Base-by-base conservation (phyloP, 2,797 vertebrate species). In the Halcyon chelicuti region DNA sequence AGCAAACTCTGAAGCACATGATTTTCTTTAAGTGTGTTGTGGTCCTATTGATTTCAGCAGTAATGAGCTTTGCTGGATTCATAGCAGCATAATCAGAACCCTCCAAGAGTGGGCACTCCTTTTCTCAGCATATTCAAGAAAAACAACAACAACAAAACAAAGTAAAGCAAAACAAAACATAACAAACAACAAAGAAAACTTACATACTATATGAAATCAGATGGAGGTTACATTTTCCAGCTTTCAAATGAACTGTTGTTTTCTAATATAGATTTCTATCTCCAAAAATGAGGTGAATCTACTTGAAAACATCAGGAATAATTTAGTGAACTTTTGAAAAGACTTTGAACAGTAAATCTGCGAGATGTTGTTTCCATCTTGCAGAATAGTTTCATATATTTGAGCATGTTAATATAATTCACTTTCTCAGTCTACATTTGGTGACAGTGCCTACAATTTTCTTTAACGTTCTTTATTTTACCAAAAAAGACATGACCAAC, bases 1-100 rank as follows among this genome's bases (percentile, higher is more conserved):
- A 84, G 60, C 31, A 88, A 93, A 93, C 47, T 65, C 85, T 84
- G 67, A 95, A 94, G 77, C 63, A 73, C 63, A 74, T 57, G 61
- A 52, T 93, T 87, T 84, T 26, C 76, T 94, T 79, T 65, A 84
- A 95, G 63, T 65, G 74, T 76, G 42, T 87, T 92, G 46, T 84
- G 57, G 67, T 85, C 11, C 17, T 85, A 85, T 51, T 95, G 80
- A 90, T 93, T 94, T 87, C 77, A 95, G 58, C 60, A 92, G 67
- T 18, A 68, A 44, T 77, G 71, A 88, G 71, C 28, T 90, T 82
- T 90, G 77, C 71, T 79, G 77, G 77, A 80, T 55, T 91, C 42
- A 61, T 0, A 93, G 81, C 72, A 86, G 83, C 49, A 86, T 77
- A 87, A 94, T 72, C 86, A 83, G 88, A 72, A 85, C 11, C 11